phyloP scores from a whole-genome alignment of 2,797 vertebrate species.

The Amniataba percoides region DNA sequence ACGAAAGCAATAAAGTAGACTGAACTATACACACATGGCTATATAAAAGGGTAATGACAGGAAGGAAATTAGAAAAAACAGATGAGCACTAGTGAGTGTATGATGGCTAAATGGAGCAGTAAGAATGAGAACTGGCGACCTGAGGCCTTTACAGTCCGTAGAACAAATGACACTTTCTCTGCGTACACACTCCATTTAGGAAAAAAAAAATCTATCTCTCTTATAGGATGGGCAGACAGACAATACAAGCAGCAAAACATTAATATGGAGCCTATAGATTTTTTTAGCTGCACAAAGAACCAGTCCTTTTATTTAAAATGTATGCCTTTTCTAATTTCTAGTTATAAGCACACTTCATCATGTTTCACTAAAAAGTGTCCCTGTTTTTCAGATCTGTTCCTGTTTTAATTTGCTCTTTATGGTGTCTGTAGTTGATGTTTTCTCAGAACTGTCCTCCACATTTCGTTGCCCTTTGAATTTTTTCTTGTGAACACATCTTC shows the following conservation, averaged over 20 bases:
- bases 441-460: no score
- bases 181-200: no score
- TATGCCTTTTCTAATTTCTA: not conserved
- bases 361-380: not conserved
- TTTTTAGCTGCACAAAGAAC: not conserved
- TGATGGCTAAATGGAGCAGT: not conserved
- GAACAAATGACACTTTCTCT: no score
- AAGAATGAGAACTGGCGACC: no score
- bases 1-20: conserved; percentile 16
- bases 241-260: not conserved
- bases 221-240: not conserved
- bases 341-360: not conserved
- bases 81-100: not conserved
- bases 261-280: not conserved
- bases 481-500: no score
- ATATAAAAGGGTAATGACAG: not conserved
- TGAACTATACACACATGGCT: not conserved
- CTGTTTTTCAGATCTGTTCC: not conserved
- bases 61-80: not conserved
- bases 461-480: no score
- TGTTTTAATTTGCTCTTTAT: not conserved
- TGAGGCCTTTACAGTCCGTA: not conserved
- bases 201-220: not conserved
- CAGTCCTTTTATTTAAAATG: not conserved
- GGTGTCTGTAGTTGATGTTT: not conserved